Evolutionary conservation across 2,888 invertebrate species (phyloP).

Genomic region (Thereva unica): DNA sequence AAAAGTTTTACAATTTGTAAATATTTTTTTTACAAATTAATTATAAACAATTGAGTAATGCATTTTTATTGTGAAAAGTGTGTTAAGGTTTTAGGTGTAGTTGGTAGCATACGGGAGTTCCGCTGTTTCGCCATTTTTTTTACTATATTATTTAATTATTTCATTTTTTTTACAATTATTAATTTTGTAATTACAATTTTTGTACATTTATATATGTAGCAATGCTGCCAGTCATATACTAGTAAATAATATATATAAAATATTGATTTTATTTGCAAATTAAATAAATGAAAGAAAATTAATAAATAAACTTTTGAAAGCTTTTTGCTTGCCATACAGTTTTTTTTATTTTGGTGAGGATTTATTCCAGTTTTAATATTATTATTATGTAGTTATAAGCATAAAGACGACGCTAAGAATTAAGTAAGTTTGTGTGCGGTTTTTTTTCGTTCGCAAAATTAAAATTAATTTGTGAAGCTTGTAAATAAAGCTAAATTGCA

Average conservation of each 20-base stretch:
- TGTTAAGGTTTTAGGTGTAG: conserved; percentile 39
- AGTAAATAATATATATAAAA: neutral
- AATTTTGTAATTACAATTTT: conserved; percentile 23
- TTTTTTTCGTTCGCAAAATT: too few relatives aligned
- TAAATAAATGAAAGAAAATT: neutral
- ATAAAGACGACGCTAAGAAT: too few relatives aligned
- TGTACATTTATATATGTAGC: conserved; percentile 10
- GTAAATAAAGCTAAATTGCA: too few relatives aligned
- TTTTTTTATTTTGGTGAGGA: too few relatives aligned
- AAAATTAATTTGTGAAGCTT: too few relatives aligned
- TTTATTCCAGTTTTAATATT: too few relatives aligned
- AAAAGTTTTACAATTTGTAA: neutral
- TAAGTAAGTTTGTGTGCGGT: too few relatives aligned
- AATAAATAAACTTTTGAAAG: too few relatives aligned
- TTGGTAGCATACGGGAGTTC: conserved; percentile 44
- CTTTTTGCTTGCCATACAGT: too few relatives aligned
- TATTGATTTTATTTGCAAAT: conserved; percentile 1
- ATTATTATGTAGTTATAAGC: too few relatives aligned
- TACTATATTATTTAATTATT: neutral
- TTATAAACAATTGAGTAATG: neutral
- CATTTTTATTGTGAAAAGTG: conserved; percentile 23
- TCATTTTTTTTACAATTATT: neutral
- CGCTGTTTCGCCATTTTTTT: conserved; percentile 48
- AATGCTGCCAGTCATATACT: neutral
- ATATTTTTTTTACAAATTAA: too few relatives aligned